Percentiles rank a stretch among this genome's conserved stretches.
Conservation (phyloP, 2,113 vertebrate genomes). For the Leiothrix lutea region DNA sequence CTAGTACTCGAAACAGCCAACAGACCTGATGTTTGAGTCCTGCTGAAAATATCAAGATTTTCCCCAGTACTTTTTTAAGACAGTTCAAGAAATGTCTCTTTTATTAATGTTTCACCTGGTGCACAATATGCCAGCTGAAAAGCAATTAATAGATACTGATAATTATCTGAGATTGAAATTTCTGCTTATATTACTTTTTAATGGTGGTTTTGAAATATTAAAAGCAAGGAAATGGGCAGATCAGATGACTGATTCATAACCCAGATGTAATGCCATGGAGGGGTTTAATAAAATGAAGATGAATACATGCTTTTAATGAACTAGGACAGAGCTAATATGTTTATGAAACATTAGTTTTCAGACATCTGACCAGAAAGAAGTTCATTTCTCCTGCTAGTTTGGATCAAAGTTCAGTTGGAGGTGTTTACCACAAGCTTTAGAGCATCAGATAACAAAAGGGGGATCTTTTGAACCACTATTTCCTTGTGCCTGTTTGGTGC, state of each 20-base stretch:
- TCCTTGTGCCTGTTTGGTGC: background rate
- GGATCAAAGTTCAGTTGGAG: background rate
- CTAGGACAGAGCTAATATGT: background rate
- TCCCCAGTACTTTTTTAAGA: background rate
- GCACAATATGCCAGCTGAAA: background rate
- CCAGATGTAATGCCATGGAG: background rate
- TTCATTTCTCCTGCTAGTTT: background rate
- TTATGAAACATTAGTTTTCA: slow-evolving; percentile 9
- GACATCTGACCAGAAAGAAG: background rate
- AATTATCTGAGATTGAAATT: slow-evolving; percentile 40
- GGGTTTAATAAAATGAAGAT: slow-evolving; percentile 29
- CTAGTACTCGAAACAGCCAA: background rate
- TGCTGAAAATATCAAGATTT: background rate
- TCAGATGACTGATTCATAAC: slow-evolving; percentile 12
- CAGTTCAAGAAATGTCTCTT: background rate
- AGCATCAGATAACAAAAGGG: background rate
- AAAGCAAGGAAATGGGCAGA: slow-evolving; percentile 48
- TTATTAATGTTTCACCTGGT: background rate
- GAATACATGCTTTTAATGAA: slow-evolving; percentile 32
- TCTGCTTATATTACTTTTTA: slow-evolving; percentile 45
- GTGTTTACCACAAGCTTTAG: background rate
- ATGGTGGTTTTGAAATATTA: slow-evolving; percentile 57
- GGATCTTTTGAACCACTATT: background rate
- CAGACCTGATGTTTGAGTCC: background rate
- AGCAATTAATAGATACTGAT: slow-evolving; percentile 31